Evolutionary conservation across 2,797 vertebrate genomes (phyloP).

Genomic region (Pampus argenteus): DNA sequence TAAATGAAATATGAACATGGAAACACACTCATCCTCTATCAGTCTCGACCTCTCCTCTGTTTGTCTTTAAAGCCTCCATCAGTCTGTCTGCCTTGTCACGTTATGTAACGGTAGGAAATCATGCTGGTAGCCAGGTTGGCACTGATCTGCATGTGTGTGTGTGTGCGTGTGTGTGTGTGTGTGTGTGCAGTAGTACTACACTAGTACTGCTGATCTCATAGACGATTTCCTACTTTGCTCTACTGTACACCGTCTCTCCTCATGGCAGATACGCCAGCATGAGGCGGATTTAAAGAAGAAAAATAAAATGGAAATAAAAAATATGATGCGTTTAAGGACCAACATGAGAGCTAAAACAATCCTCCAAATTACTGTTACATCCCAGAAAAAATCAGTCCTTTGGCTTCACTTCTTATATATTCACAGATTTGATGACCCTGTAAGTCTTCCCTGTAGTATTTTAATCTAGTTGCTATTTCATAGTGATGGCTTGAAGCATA

Average conservation of each 20-base stretch:
- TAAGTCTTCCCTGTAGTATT: background rate
- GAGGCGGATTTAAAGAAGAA: background rate
- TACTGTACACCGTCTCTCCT: background rate
- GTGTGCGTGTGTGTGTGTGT: constrained; percentile 31
- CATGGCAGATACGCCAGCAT: background rate
- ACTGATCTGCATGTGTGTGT: constrained; percentile 41
- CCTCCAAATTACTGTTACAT: background rate
- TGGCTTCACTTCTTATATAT: background rate
- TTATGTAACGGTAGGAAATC: constrained; percentile 64
- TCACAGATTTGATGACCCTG: background rate
- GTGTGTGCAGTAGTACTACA: constrained; percentile 42
- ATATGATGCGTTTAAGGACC: background rate
- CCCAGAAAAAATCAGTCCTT: background rate
- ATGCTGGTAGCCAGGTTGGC: constrained; percentile 62
- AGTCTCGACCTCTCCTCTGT: constrained; percentile 30
- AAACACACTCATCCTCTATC: constrained; percentile 34
- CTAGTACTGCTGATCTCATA: constrained; percentile 47
- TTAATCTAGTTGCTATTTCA: background rate
- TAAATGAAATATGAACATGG: constrained; percentile 42
- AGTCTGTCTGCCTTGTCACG: constrained; percentile 64
- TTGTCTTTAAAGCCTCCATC: constrained; percentile 44
- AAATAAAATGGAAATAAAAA: constrained; percentile 13
- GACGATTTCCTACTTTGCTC: constrained; percentile 27
- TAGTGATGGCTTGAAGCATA: background rate
- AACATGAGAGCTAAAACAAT: background rate